A percentile compares a stretch with the other conserved stretches of the same genome.
Evolutionary conservation across 1,140 invertebrate genomes (phyloP).

Genomic region (Ganaspis sp.): DNA sequence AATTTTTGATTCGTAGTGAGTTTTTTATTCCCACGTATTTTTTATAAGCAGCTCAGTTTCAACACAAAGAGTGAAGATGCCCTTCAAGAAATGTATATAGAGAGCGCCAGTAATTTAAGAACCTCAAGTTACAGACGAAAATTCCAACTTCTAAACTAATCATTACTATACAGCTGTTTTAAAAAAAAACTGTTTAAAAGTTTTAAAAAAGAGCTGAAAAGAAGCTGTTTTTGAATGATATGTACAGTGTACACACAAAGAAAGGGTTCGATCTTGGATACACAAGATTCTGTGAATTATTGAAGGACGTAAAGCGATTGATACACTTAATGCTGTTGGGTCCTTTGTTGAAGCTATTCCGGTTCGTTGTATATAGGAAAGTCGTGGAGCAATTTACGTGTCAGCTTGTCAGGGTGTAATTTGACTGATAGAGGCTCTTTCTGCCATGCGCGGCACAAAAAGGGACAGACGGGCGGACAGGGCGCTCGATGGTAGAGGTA

Average conservation of each 20-base stretch:
- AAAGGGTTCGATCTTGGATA: background rate
- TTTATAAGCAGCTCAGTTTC: too few species aligned
- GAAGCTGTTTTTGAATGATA: background rate
- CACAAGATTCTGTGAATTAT: conserved; percentile 47
- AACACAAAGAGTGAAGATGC: too few species aligned
- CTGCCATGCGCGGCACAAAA: conserved; percentile 50
- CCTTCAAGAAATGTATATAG: too few species aligned
- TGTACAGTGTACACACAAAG: conserved; percentile 27
- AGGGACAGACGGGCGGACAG: conserved; percentile 45
- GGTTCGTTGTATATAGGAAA: conserved; percentile 62
- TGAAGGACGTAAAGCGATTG: conserved; percentile 35
- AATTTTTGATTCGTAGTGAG: too few species aligned
- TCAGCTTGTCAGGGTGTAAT: conserved; percentile 73
- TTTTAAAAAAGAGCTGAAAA: conserved; percentile 27
- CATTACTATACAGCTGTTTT: too few species aligned
- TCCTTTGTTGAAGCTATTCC: conserved; percentile 43
- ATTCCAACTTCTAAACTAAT: too few species aligned
- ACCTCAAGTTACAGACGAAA: too few species aligned
- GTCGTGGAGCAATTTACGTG: conserved; percentile 71
- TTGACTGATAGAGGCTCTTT: conserved; percentile 67
- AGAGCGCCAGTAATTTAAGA: too few species aligned
- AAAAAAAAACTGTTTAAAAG: too few species aligned
- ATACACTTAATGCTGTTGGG: conserved; percentile 40
- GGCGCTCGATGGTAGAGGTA: conserved; percentile 57
- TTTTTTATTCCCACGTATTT: too few species aligned